These are phyloP conservation scores for Gymnorhina tibicen DNA, from an alignment of 2,113 vertebrate genomes.

Conservation along the genomic window DNA sequence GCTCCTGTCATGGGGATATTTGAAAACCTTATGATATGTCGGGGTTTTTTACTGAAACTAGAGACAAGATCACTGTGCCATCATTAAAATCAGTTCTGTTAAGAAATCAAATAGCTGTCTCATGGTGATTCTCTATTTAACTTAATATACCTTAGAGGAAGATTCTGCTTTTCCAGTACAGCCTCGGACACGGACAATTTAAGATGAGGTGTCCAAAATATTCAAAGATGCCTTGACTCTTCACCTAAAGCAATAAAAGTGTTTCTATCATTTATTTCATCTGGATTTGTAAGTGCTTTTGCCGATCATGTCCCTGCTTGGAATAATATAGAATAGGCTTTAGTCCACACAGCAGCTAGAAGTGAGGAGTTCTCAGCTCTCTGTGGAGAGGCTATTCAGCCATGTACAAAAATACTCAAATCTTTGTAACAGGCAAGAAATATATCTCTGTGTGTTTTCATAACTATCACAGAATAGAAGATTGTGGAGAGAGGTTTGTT, in stretches of 20 bases:
- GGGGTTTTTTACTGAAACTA: background rate
- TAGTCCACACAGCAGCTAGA: background rate
- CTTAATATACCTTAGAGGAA: background rate
- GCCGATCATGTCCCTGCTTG: background rate
- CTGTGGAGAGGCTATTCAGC: background rate
- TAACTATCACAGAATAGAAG: background rate
- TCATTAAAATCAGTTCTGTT: background rate
- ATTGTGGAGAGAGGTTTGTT: background rate
- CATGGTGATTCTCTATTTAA: background rate
- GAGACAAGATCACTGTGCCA: background rate
- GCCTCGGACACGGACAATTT: background rate
- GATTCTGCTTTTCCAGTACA: background rate
- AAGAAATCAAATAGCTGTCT: background rate
- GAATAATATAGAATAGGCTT: background rate
- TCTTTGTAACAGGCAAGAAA: background rate
- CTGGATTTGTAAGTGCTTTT: background rate
- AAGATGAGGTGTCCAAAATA: background rate
- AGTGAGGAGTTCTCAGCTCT: background rate
- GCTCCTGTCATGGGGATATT: background rate
- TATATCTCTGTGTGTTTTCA: background rate
- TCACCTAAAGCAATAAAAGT: background rate
- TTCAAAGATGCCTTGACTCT: background rate
- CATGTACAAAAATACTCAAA: background rate
- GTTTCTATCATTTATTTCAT: background rate
- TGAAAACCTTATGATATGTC: background rate